These are phyloP conservation scores for Anhinga rufa DNA, from an alignment of 2,113 vertebrate genomes.

Conservation along the genomic window DNA sequence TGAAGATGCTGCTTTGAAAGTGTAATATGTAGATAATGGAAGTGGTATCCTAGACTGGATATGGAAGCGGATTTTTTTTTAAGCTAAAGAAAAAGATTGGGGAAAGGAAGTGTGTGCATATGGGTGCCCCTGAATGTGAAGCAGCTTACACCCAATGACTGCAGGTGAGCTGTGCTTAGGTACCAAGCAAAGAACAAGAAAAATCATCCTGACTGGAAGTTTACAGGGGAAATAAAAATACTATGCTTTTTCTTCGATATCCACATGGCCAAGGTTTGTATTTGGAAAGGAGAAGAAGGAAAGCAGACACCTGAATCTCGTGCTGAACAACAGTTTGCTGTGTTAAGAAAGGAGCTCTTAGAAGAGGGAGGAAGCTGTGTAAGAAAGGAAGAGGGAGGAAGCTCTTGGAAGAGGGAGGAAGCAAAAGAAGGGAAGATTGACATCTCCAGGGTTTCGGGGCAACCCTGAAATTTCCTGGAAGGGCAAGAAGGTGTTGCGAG, in stretches of 20 bases:
- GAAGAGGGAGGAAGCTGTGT: neutral
- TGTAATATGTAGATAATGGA: neutral
- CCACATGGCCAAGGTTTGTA: neutral
- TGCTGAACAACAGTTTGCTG: neutral
- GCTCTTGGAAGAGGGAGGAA: neutral
- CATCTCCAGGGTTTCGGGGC: neutral
- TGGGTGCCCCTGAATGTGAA: neutral
- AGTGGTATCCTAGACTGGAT: neutral
- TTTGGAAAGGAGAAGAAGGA: neutral
- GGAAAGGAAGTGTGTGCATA: neutral
- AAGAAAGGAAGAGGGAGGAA: neutral
- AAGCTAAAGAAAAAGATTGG: neutral
- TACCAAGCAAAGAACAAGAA: neutral
- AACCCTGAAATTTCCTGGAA: neutral
- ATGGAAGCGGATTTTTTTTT: neutral
- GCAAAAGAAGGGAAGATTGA: accelerated
- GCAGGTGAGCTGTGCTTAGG: neutral
- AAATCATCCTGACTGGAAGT: neutral
- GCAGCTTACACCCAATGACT: neutral
- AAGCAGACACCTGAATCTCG: neutral
- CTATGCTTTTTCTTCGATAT: neutral
- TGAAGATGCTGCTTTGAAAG: neutral
- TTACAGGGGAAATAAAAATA: neutral
- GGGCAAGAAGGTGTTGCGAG: accelerated
- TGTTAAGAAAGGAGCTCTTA: neutral